phyloP scores from a whole-genome alignment of 2,113 vertebrate genomes.

The Sula dactylatra region DNA sequence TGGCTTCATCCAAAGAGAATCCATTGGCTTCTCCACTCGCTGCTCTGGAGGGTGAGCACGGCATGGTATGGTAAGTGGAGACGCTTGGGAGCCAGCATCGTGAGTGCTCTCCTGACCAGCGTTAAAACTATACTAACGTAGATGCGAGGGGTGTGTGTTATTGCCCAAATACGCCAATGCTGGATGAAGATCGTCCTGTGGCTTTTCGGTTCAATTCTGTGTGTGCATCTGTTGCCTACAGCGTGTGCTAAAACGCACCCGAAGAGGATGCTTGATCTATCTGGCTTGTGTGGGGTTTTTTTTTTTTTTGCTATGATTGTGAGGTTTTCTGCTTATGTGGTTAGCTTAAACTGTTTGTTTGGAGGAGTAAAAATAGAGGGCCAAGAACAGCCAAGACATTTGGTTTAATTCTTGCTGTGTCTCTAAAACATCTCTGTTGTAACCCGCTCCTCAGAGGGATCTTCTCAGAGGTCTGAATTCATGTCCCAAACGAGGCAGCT shows the following conservation, averaged over 20 bases:
- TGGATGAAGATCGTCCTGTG: not conserved
- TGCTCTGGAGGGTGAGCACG: not conserved
- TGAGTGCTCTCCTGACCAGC: not conserved
- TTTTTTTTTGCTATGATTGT: not conserved
- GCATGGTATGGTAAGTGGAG: too few relatives aligned
- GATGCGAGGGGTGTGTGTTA: accelerated
- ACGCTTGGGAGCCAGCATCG: accelerated
- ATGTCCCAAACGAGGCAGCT: not conserved
- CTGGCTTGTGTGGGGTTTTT: too few relatives aligned
- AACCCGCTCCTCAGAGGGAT: not conserved
- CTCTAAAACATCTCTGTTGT: not conserved
- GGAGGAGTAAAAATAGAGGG: not conserved
- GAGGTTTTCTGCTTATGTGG: not conserved
- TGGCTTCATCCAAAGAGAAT: too few relatives aligned
- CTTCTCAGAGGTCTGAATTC: not conserved
- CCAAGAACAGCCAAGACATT: not conserved
- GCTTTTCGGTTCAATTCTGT: not conserved
- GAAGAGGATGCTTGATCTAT: accelerated
- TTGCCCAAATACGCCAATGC: accelerated
- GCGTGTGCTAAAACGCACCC: accelerated
- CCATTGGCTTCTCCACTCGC: accelerated
- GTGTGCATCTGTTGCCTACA: accelerated
- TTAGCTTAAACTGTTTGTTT: not conserved
- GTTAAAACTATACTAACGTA: accelerated
- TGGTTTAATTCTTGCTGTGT: accelerated